Evolutionary conservation across 2,888 invertebrate genomes (phyloP).

Genomic region (Ypsolopha sequella): DNA sequence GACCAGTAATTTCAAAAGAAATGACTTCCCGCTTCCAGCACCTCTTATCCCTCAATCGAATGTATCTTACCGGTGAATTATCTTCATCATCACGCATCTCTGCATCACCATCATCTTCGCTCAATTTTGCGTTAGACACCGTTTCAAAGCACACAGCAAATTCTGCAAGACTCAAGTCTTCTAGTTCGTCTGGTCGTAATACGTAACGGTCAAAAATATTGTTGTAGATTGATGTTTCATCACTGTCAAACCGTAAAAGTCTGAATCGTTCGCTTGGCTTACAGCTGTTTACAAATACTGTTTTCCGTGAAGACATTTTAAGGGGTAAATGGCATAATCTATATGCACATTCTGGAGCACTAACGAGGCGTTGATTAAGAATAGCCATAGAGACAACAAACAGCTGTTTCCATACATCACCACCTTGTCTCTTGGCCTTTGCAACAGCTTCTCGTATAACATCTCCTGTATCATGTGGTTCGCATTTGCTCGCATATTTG

Average conservation of each 20-base stretch:
- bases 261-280: conserved; percentile 19
- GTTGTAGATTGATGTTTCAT: conserved; percentile 15
- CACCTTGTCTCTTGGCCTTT: too few species aligned
- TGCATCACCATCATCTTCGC: conserved; percentile 15
- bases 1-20: too few species aligned
- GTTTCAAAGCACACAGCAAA: conserved; percentile 21
- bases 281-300: conserved; percentile 21
- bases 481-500: too few species aligned
- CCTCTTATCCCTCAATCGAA: conserved; percentile 16
- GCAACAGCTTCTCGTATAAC: too few species aligned
- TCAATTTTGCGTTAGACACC: conserved; percentile 11
- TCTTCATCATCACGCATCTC: conserved; percentile 16
- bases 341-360: conserved; percentile 5
- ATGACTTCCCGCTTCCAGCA: too few species aligned
- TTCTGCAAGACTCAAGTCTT: conserved; percentile 18
- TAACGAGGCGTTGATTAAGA: conserved; percentile 13
- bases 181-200: conserved; percentile 11
- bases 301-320: conserved; percentile 9
- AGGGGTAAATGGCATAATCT: conserved; percentile 10
- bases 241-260: conserved; percentile 18
- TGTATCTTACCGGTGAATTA: conserved; percentile 9
- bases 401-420: conserved; percentile 23
- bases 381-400: too few species aligned
- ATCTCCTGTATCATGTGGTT: too few species aligned
- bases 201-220: conserved; percentile 20